These are phyloP conservation scores for Uloborus diversus DNA, from an alignment of 1,140 invertebrate genomes.

Conservation along the genomic window DNA sequence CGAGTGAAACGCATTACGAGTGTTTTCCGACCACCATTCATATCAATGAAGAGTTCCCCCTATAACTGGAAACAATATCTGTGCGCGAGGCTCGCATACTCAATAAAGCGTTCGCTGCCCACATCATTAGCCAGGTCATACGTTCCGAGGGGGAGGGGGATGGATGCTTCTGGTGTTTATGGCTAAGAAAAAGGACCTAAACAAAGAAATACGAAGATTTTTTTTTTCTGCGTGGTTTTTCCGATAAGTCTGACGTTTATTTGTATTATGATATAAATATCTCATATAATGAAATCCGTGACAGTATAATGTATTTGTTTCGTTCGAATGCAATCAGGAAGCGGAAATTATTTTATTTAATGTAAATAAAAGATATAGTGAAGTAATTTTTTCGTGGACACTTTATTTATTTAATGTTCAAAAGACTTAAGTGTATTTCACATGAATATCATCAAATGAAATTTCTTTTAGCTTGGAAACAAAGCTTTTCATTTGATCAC, in stretches of 20 bases:
- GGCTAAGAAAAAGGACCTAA: background rate
- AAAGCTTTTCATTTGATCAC: too few relatives aligned
- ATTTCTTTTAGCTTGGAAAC: too few relatives aligned
- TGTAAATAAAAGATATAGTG: too few relatives aligned
- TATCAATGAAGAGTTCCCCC: constrained; percentile 47
- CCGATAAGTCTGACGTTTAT: background rate
- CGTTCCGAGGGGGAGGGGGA: background rate
- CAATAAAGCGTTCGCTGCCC: constrained; percentile 33
- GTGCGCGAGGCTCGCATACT: constrained; percentile 42
- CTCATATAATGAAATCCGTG: too few relatives aligned
- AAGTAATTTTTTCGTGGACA: too few relatives aligned
- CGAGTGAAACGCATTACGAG: constrained; percentile 42
- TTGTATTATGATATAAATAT: background rate
- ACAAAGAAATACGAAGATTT: background rate
- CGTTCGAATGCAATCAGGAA: too few relatives aligned
- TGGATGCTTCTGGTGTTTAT: too few relatives aligned
- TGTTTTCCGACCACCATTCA: constrained; percentile 44
- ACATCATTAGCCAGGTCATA: constrained; percentile 51
- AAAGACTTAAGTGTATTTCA: too few relatives aligned
- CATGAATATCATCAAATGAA: too few relatives aligned
- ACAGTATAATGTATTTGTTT: too few relatives aligned
- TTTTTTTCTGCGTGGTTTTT: background rate
- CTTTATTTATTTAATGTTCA: too few relatives aligned
- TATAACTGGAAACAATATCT: constrained; percentile 54
- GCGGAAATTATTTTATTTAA: too few relatives aligned